phyloP scores from a whole-genome alignment of 2,113 vertebrate genomes.

The Urocolius indicus region DNA sequence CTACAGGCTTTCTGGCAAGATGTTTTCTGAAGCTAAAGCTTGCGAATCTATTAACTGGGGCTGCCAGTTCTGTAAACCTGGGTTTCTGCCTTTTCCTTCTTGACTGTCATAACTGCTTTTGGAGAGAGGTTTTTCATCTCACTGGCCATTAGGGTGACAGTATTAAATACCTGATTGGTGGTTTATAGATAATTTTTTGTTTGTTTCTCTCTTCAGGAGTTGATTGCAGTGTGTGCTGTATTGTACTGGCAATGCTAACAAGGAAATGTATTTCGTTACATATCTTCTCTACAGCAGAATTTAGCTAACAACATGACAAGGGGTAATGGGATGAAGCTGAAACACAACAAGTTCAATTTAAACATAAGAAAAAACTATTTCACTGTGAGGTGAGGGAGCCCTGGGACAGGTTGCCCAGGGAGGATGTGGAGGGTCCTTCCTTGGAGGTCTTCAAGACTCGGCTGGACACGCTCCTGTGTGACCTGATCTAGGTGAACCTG shows the following conservation, averaged over 20 bases:
- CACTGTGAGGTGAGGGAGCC: no score
- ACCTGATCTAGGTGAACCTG: no score
- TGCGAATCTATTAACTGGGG: background rate
- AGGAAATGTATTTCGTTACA: background rate
- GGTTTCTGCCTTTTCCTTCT: background rate
- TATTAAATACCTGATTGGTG: background rate
- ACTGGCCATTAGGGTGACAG: background rate
- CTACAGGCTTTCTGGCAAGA: constrained; percentile 9
- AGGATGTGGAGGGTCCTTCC: no score
- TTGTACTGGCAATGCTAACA: background rate
- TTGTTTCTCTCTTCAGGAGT: background rate
- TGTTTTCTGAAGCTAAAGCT: background rate
- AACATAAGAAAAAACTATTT: no score
- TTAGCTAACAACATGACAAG: no score
- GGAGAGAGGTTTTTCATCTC: background rate
- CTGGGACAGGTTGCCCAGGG: no score
- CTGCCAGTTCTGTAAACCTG: background rate
- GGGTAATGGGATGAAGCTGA: no score
- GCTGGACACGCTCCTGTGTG: no score
- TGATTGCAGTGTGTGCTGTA: background rate
- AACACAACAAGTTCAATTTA: no score
- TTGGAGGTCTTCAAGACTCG: no score
- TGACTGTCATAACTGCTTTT: background rate
- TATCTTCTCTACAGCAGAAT: background rate
- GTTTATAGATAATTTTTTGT: background rate